phyloP scores from a whole-genome alignment of 2,797 vertebrate genomes.

The Fistularia tabacaria region DNA sequence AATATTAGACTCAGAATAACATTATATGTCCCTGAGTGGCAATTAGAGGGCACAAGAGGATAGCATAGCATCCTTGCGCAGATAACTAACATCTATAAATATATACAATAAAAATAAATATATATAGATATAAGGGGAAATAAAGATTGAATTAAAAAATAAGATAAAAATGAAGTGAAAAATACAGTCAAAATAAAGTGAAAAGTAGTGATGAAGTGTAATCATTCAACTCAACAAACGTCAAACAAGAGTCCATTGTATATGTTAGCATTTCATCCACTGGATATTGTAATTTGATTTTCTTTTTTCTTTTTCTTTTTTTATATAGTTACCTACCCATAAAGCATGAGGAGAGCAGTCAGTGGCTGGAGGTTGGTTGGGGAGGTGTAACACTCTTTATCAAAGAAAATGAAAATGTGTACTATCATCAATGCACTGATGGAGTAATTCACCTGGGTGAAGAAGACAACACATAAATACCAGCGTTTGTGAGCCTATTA shows the following conservation, averaged over 20 bases:
- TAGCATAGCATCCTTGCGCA: too few species aligned
- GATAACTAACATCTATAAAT: too few species aligned
- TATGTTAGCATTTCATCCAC: neutral
- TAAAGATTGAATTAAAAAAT: too few species aligned
- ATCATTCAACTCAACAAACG: too few species aligned
- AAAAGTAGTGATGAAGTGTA: too few species aligned
- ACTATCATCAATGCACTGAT: conserved; percentile 86
- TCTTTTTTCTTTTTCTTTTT: neutral
- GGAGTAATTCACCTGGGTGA: conserved; percentile 83
- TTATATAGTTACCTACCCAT: conserved; percentile 51
- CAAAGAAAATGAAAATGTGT: conserved; percentile 83
- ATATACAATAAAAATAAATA: too few species aligned
- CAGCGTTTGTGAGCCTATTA: neutral
- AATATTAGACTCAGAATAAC: too few species aligned
- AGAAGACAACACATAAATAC: neutral
- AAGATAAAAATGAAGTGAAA: too few species aligned
- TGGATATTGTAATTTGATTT: neutral
- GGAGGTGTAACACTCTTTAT: conserved; percentile 91
- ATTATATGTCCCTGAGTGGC: too few species aligned
- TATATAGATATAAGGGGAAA: too few species aligned
- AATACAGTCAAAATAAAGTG: too few species aligned
- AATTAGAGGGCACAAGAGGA: too few species aligned
- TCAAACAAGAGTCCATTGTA: neutral
- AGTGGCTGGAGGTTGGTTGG: conserved; percentile 82
- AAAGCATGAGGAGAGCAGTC: conserved; percentile 77